Evolutionary conservation across 2,797 vertebrate genomes (phyloP).

Genomic region (Emys orbicularis): DNA sequence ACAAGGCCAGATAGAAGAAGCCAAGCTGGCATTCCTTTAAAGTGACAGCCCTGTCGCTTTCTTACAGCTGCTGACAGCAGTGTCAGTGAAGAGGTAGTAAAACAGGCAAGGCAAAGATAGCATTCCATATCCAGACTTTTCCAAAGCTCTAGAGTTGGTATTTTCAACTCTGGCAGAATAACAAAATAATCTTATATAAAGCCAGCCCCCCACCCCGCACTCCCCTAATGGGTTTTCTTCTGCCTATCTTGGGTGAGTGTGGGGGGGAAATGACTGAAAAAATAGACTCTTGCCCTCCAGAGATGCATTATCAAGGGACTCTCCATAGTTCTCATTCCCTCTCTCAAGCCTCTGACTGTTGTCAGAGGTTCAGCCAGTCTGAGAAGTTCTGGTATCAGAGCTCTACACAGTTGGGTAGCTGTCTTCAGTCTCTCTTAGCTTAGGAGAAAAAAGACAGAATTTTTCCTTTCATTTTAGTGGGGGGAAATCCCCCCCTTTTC

Average conservation of each 20-base stretch:
- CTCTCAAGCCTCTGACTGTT: not conserved
- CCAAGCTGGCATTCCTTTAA: not conserved
- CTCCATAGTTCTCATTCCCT: rapidly evolving
- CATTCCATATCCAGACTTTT: not conserved
- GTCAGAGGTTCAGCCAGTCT: not conserved
- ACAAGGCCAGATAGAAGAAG: not conserved
- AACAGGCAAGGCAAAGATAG: not conserved
- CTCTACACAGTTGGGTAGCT: not conserved
- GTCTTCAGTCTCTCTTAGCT: not conserved
- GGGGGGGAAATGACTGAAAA: not conserved
- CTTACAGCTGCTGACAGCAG: not conserved
- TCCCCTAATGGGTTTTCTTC: not conserved
- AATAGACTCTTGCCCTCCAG: not conserved
- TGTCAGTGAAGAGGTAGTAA: not conserved
- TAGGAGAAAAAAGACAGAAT: no score
- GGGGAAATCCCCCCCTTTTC: not conserved
- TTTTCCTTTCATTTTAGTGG: not conserved
- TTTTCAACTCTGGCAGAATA: not conserved
- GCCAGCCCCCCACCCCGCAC: not conserved
- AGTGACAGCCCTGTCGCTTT: not conserved
- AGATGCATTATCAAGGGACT: not conserved
- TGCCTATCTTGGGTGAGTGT: not conserved
- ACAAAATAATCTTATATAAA: not conserved
- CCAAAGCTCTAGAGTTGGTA: not conserved
- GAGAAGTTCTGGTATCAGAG: not conserved